These are phyloP conservation scores for Piprites chloris DNA, from an alignment of 2,113 vertebrate species.

Conservation along the genomic window DNA sequence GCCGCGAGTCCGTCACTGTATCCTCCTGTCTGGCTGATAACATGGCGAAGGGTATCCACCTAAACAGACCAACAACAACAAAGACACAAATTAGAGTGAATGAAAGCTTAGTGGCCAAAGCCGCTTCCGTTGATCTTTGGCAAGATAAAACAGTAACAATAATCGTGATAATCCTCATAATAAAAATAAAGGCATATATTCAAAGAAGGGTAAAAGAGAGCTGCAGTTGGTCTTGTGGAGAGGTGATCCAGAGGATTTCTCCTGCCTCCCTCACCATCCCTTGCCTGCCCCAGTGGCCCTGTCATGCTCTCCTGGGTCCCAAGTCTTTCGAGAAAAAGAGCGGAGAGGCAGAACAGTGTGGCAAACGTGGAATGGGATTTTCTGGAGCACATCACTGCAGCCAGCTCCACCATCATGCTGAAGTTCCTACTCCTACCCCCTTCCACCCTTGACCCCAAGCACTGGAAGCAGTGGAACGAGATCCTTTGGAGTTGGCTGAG, in stretches of 20 bases:
- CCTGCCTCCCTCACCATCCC: background rate
- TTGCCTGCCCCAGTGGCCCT: background rate
- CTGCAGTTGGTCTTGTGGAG: rapidly evolving
- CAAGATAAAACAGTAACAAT: background rate
- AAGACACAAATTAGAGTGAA: slow-evolving; percentile 63
- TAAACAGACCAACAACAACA: slow-evolving; percentile 81
- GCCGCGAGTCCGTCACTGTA: slow-evolving; percentile 98
- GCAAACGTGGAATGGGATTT: background rate
- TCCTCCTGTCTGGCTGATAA: slow-evolving; percentile 99
- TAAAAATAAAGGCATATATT: background rate
- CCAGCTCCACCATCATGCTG: rapidly evolving
- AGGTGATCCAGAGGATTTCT: background rate
- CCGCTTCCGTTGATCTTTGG: background rate
- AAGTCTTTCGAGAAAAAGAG: background rate
- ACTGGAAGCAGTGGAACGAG: background rate
- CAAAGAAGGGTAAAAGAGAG: background rate
- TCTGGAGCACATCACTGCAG: background rate
- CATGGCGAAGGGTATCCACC: slow-evolving; percentile 99
- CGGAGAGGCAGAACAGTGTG: background rate
- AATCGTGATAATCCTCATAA: background rate
- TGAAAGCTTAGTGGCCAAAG: slow-evolving; percentile 38
- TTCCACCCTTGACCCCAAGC: background rate
- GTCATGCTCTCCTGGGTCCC: background rate
- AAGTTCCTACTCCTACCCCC: background rate
- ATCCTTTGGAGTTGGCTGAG: rapidly evolving